Conservation (phyloP, 1,140 invertebrate species). For the Tribolium madens region DNA sequence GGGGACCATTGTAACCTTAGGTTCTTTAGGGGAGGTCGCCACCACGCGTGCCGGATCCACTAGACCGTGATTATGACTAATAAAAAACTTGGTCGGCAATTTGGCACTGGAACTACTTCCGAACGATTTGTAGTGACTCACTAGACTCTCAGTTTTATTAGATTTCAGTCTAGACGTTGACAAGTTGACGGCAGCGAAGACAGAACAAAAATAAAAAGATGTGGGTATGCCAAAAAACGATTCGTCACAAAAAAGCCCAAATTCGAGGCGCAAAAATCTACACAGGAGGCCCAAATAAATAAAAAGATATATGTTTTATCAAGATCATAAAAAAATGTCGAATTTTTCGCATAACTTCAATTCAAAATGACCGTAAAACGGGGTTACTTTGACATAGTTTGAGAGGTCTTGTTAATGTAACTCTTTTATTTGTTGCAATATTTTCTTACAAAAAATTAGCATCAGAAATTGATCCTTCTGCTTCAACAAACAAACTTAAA, state of each 20-base stretch:
- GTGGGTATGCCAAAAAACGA: background rate
- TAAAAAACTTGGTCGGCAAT: background rate
- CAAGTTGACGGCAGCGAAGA: slow-evolving; percentile 6
- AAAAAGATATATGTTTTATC: too few relatives aligned
- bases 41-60: background rate
- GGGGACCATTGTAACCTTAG: too few relatives aligned
- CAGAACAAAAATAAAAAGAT: slow-evolving; percentile 3
- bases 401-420: too few relatives aligned
- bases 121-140: slow-evolving; percentile 22
- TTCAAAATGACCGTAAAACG: too few relatives aligned
- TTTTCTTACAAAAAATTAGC: too few relatives aligned
- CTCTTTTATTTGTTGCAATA: too few relatives aligned
- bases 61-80: slow-evolving; percentile 20
- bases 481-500: too few relatives aligned
- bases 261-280: background rate
- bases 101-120: slow-evolving; percentile 7
- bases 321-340: too few relatives aligned
- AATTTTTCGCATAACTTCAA: too few relatives aligned
- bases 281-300: too few relatives aligned
- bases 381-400: too few relatives aligned
- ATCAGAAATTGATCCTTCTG: too few relatives aligned
- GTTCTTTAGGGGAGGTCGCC: slow-evolving; percentile 8
- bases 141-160: background rate
- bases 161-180: slow-evolving; percentile 10
- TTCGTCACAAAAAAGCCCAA: background rate